A percentile compares a stretch with the other conserved stretches of the same genome.
Conservation (phyloP, 2,113 vertebrate genomes). For the Gobiocypris rarus region DNA sequence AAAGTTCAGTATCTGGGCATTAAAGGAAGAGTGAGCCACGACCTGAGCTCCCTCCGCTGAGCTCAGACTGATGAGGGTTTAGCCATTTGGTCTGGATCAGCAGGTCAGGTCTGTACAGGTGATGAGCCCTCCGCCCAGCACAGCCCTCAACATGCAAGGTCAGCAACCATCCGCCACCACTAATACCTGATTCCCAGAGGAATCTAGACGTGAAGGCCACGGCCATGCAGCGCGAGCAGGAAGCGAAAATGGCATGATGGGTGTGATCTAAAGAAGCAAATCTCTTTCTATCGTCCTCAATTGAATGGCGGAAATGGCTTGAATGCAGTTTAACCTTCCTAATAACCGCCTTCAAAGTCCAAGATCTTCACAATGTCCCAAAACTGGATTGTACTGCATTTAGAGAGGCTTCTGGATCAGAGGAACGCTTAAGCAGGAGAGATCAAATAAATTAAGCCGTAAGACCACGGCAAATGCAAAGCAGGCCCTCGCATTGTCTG, state of each 20-base stretch:
- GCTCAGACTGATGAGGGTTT: constrained; percentile 59
- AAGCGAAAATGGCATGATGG: constrained; percentile 31
- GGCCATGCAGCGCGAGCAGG: background rate
- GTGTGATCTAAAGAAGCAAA: background rate
- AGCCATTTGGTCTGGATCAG: constrained; percentile 47
- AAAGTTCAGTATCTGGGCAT: constrained; percentile 36
- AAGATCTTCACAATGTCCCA: constrained; percentile 31
- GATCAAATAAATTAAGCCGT: constrained; percentile 40
- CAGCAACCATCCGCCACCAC: background rate
- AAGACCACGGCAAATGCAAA: constrained; percentile 50
- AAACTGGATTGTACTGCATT: constrained; percentile 53
- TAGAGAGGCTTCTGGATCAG: constrained; percentile 59
- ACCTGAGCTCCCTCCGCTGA: constrained; percentile 47
- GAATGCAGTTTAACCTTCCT: constrained; percentile 62
- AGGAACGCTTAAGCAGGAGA: constrained; percentile 53
- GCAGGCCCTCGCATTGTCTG: constrained; percentile 51
- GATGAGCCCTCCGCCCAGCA: constrained; percentile 50
- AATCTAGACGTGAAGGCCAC: constrained; percentile 18
- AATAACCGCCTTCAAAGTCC: constrained; percentile 42
- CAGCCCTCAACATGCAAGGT: constrained; percentile 1
- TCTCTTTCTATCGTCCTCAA: constrained; percentile 39
- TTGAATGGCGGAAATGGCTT: constrained; percentile 39
- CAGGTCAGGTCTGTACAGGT: constrained; percentile 43
- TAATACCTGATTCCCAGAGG: constrained; percentile 5
- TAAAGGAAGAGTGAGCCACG: constrained; percentile 27